A percentile compares a stretch with the other conserved stretches of the same genome.
phyloP scores from a whole-genome alignment of 2,888 invertebrate genomes.

The Enchytraeus crypticus region DNA sequence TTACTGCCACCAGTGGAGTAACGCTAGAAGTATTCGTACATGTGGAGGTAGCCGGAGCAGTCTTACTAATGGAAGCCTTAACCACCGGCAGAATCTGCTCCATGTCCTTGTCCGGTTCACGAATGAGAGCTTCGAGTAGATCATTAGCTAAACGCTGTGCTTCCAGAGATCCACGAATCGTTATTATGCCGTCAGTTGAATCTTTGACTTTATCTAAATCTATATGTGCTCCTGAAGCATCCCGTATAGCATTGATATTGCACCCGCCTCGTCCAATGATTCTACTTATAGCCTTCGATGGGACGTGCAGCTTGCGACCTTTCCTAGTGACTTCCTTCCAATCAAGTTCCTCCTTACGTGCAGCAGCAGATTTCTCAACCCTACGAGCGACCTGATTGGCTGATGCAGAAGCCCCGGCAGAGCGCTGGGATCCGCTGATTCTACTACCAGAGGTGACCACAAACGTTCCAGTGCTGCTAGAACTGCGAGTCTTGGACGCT shows the following conservation, averaged over 20 bases:
- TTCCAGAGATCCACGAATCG: constrained; percentile 87
- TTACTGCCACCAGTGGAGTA: neutral
- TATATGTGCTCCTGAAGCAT: constrained; percentile 92
- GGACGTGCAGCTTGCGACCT: constrained; percentile 81
- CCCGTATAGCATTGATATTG: constrained; percentile 95
- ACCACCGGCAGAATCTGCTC: constrained; percentile 30
- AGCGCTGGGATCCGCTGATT: constrained; percentile 5
- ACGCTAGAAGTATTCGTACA: neutral
- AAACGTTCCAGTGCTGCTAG: neutral
- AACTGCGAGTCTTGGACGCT: neutral
- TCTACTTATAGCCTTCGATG: constrained; percentile 85
- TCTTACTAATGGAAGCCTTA: neutral
- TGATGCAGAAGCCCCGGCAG: neutral
- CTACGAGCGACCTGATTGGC: neutral
- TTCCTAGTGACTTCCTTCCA: constrained; percentile 88
- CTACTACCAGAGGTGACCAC: neutral
- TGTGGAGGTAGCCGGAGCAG: neutral
- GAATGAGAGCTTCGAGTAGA: constrained; percentile 81
- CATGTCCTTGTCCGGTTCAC: constrained; percentile 70
- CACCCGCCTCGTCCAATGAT: constrained; percentile 94
- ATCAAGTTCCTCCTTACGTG: constrained; percentile 63
- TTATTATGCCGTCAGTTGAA: constrained; percentile 64
- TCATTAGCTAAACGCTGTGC: constrained; percentile 84
- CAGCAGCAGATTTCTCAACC: neutral
- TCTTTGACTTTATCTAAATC: constrained; percentile 85